phyloP scores from a whole-genome alignment of 2,797 vertebrate genomes.

The Lagodon rhomboides region DNA sequence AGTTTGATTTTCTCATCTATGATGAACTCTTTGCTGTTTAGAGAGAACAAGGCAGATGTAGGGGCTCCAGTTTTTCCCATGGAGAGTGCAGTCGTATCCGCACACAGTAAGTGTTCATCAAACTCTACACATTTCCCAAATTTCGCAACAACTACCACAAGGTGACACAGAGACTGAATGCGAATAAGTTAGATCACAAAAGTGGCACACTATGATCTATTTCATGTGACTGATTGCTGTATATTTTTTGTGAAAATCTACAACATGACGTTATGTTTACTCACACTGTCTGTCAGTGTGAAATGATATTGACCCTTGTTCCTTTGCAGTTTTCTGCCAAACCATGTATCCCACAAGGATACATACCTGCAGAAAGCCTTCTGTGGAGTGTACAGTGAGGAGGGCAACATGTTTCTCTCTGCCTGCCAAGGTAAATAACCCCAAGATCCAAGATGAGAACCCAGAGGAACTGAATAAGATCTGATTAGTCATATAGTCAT shows the following conservation, averaged over 20 bases:
- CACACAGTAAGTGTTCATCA: conserved; percentile 88
- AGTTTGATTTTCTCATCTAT: conserved; percentile 4
- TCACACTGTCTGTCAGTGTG: conserved; percentile 28
- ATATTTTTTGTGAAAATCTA: neutral
- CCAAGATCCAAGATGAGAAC: conserved; percentile 38
- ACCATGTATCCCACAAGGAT: conserved; percentile 89
- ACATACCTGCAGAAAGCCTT: conserved; percentile 95
- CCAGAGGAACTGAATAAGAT: conserved; percentile 41
- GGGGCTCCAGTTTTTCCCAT: conserved; percentile 92
- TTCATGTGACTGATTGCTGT: neutral
- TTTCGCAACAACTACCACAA: neutral
- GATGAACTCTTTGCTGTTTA: conserved; percentile 61
- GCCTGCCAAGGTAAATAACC: conserved; percentile 92
- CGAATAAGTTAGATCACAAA: neutral
- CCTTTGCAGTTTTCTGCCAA: conserved; percentile 92
- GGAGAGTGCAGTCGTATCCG: conserved; percentile 91
- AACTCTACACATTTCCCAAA: neutral
- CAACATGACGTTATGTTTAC: conserved; percentile 19
- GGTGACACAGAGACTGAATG: neutral
- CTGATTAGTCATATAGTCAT: neutral
- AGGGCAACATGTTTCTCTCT: conserved; percentile 93
- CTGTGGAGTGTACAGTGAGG: conserved; percentile 93
- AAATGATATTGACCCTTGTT: conserved; percentile 44
- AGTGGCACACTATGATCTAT: neutral
- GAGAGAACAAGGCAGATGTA: conserved; percentile 92